phyloP scores from a whole-genome alignment of 1,140 invertebrate species.

The Saxidomus purpurata region DNA sequence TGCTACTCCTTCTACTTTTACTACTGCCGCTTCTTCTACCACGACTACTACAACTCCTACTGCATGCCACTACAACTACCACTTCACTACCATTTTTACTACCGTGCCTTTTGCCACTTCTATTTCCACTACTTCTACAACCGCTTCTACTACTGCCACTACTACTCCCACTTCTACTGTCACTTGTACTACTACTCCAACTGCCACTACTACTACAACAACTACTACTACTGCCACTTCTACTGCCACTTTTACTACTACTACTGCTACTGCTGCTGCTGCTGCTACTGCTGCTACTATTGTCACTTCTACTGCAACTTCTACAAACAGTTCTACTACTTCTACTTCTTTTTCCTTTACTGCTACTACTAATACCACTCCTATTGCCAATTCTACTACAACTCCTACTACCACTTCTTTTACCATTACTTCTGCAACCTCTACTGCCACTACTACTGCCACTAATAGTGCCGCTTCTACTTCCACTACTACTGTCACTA shows the following conservation, averaged over 20 bases:
- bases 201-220: background rate
- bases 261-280: slow-evolving; percentile 23
- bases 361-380: slow-evolving; percentile 19
- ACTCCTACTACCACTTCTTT: slow-evolving; percentile 30
- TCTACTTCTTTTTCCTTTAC: background rate
- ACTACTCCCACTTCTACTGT: too few species aligned
- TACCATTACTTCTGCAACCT: slow-evolving; percentile 34
- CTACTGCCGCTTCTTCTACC: slow-evolving; percentile 24
- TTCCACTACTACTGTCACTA: too few species aligned
- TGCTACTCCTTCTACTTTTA: too few species aligned
- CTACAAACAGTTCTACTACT: slow-evolving; percentile 6
- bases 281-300: background rate
- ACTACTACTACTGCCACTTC: slow-evolving; percentile 18
- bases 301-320: slow-evolving; percentile 21
- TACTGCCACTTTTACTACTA: background rate
- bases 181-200: background rate
- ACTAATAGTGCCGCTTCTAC: background rate
- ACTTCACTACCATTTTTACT: too few species aligned
- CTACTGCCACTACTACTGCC: slow-evolving; percentile 21
- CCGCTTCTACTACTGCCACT: too few species aligned
- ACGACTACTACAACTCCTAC: slow-evolving; percentile 35
- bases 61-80: slow-evolving; percentile 4
- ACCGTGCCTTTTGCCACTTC: background rate
- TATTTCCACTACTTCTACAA: slow-evolving; percentile 7
- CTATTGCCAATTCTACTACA: slow-evolving; percentile 9